Evolutionary conservation across 2,888 invertebrate species (phyloP).

Genomic region (Oeneis ivallda): DNA sequence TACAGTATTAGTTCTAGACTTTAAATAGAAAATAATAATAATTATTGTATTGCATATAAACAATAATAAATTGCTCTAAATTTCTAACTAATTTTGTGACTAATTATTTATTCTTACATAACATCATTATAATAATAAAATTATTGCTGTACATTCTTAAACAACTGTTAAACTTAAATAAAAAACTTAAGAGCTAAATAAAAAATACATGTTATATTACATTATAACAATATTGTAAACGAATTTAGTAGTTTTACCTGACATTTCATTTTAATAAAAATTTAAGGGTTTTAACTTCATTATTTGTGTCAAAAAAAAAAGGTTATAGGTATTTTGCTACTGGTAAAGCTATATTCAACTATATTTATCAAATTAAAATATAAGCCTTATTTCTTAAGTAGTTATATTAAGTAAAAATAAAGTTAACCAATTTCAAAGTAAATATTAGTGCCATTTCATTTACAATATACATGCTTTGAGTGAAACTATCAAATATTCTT

Average conservation of each 20-base stretch:
- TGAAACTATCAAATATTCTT: too few species aligned
- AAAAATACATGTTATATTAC: background rate
- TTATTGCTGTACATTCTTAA: constrained; percentile 6
- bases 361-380: too few species aligned
- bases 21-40: background rate
- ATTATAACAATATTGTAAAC: constrained; percentile 1
- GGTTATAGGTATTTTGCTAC: too few species aligned
- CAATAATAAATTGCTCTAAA: constrained; percentile 27
- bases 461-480: too few species aligned
- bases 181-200: background rate
- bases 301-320: too few species aligned
- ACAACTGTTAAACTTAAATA: background rate
- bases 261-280: background rate
- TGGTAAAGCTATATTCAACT: too few species aligned
- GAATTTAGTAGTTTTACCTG: background rate
- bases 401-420: too few species aligned
- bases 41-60: constrained; percentile 6
- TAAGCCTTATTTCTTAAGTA: too few species aligned
- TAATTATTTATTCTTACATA: constrained; percentile 5
- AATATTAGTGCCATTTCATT: too few species aligned
- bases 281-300: too few species aligned
- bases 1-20: too few species aligned
- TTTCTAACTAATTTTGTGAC: constrained; percentile 16
- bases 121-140: constrained; percentile 13
- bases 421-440: too few species aligned